A percentile compares a stretch with the other conserved stretches of the same genome.
These are phyloP conservation scores for Equus quagga DNA, from an alignment of 2,113 vertebrate species.

Conservation along the genomic window DNA sequence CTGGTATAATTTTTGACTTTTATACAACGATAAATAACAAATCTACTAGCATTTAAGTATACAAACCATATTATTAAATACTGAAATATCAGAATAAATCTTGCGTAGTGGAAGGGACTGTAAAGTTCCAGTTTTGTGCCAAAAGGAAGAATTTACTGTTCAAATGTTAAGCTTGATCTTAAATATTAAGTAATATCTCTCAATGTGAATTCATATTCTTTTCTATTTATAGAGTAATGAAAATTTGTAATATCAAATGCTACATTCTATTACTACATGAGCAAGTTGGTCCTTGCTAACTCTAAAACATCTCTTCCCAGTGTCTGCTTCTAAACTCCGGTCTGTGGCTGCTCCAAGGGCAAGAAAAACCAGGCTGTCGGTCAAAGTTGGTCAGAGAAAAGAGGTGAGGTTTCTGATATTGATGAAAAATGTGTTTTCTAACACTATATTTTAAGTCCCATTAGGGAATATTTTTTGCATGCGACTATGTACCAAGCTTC, in stretches of 20 bases:
- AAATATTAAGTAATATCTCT: background rate
- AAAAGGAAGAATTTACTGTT: background rate
- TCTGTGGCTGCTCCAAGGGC: background rate
- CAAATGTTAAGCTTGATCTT: background rate
- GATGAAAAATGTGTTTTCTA: background rate
- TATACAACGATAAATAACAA: background rate
- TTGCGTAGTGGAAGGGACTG: background rate
- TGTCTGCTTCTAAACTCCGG: background rate
- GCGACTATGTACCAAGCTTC: background rate
- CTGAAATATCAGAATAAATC: background rate
- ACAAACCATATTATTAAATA: background rate
- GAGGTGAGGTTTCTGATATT: background rate
- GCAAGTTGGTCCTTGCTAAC: background rate
- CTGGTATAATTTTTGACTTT: background rate
- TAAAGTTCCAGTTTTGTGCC: background rate
- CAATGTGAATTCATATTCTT: background rate
- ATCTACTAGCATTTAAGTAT: background rate
- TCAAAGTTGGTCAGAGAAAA: fast-evolving
- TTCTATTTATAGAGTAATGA: background rate
- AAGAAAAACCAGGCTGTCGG: background rate
- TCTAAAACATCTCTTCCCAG: background rate
- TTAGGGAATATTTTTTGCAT: background rate
- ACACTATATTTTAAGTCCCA: background rate
- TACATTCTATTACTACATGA: background rate
- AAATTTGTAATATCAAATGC: background rate